Evolutionary conservation across 1,140 invertebrate genomes (phyloP), one percentile per base, ranked within the genome.

Genomic region (Meloidogyne chitwoodi): DNA sequence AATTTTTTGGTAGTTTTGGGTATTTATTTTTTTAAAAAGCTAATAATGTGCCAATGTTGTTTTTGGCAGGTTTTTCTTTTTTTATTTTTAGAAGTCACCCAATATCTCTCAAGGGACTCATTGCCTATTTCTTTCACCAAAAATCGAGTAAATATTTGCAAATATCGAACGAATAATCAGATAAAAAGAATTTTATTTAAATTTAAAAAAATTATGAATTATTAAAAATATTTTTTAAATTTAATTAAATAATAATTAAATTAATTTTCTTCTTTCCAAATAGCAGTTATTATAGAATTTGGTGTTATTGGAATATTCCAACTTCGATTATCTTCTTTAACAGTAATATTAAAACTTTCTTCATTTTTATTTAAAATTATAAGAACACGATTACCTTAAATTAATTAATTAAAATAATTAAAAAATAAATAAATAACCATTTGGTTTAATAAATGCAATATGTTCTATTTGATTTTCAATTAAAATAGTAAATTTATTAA

Each of bases 251-350:
- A 16, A 66, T 69, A 44, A 34, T 3, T 6, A 56, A 31, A 38
- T 72, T 62, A 16, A 26, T 22, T 63, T 62, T 16, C 5, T 27
- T 24, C 56, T 29, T 63, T 29, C 71, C 71, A 73, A 64, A 73
- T 63, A n/a, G 56, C 56, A 8, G 48, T 73, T 12, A 63, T 29
- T 29, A 73, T 61, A 3, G 48, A 64, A 24, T 27, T 11, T 29
- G 71, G 14, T 6, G 26, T 38, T 12, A 73, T 65, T 61, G 71
- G 71, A 63, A 73, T 56, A 24, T 61, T 73, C 71, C 71, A 73
- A 8, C 71, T 61, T 24, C 56, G 22, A n/a, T 24, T 34, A 38
- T 34, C 56, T 19, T 64, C 71, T 22, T 63, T 64, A 26, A 73
- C 71, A 38, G 56, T 38, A 24, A 73, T 11, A 61, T 31, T 26